phyloP scores from a whole-genome alignment of 1,140 invertebrate genomes.

The Drosophila micromelanica region DNA sequence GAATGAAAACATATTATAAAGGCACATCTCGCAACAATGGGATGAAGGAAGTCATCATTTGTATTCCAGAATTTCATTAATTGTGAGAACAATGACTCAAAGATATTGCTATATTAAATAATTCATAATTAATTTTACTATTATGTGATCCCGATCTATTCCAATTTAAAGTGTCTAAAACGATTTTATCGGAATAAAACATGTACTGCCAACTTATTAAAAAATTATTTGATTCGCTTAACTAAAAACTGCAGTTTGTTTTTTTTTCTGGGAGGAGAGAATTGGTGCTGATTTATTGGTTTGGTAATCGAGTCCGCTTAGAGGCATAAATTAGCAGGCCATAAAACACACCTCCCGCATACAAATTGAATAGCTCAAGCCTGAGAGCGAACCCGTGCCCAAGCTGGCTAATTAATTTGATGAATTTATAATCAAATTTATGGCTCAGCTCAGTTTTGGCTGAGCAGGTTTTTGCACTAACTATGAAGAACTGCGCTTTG shows the following conservation, averaged over 20 bases:
- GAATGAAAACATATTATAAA: no score
- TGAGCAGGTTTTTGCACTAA: conserved; percentile 41
- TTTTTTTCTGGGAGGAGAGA: not conserved
- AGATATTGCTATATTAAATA: not conserved
- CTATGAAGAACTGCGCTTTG: conserved; percentile 23
- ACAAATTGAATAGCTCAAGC: not conserved
- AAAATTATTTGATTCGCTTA: not conserved
- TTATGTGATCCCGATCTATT: no score
- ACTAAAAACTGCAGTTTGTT: not conserved
- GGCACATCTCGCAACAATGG: not conserved
- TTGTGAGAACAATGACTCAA: not conserved
- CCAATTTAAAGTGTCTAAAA: no score
- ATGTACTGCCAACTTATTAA: no score
- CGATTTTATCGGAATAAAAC: no score
- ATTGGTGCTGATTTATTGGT: conserved; percentile 59
- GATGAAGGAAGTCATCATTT: not conserved
- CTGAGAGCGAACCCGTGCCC: conserved; percentile 1
- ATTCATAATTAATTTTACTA: not conserved
- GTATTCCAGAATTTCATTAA: not conserved
- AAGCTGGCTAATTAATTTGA: conserved; percentile 55
- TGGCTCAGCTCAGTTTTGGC: not conserved
- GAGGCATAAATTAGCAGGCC: conserved; percentile 55
- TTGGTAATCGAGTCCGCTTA: conserved; percentile 40
- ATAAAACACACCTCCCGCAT: conserved; percentile 54
- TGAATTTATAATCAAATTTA: conserved; percentile 51